phyloP scores from a whole-genome alignment of 1,140 invertebrate genomes.

The Neodiprion virginianus region DNA sequence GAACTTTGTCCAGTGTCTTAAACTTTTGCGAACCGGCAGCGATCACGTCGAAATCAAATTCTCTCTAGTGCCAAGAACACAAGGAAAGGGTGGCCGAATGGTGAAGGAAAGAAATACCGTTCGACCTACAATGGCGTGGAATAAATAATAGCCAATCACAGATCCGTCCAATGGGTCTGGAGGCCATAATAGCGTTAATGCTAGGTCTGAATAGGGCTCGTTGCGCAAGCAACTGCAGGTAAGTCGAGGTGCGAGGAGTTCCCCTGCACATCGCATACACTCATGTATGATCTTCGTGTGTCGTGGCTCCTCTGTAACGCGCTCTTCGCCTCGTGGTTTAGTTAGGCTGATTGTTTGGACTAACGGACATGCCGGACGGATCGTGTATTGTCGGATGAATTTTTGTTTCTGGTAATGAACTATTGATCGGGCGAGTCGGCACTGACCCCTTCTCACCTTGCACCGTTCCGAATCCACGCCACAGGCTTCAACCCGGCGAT shows the following conservation, averaged over 20 bases:
- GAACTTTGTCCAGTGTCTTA: too few species aligned
- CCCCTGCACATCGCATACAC: not conserved
- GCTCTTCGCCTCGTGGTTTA: not conserved
- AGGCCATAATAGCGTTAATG: constrained; percentile 3
- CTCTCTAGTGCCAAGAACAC: too few species aligned
- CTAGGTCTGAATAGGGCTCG: not conserved
- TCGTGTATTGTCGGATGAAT: constrained; percentile 10
- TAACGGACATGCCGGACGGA: not conserved
- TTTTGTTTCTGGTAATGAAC: constrained; percentile 21
- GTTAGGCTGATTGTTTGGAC: constrained; percentile 19
- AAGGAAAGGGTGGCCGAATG: too few species aligned
- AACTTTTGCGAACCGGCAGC: too few species aligned
- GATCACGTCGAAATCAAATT: too few species aligned
- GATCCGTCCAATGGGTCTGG: not conserved
- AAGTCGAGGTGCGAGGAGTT: too few species aligned
- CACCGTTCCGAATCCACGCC: too few species aligned
- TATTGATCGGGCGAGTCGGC: constrained; percentile 8
- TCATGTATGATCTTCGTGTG: not conserved
- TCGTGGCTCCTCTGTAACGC: not conserved
- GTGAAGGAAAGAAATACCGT: too few species aligned
- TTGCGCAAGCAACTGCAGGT: not conserved
- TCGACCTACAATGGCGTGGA: not conserved
- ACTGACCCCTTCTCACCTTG: not conserved
- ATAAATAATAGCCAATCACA: constrained; percentile 6
- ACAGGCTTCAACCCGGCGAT: too few species aligned